Conservation (phyloP, 2,797 vertebrate species). For the Holocentrus rufus region DNA sequence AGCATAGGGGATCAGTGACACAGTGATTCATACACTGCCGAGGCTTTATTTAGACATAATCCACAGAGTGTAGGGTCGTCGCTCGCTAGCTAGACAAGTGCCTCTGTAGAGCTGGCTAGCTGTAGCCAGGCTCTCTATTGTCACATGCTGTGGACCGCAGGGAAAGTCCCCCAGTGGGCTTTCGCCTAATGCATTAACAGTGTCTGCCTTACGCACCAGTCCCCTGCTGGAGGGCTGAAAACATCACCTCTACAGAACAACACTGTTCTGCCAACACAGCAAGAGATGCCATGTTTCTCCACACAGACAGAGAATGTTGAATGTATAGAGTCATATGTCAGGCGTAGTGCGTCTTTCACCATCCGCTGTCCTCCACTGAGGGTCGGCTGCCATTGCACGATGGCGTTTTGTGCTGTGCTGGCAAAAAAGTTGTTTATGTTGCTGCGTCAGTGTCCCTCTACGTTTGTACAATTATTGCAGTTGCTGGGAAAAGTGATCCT, state of each 20-base stretch:
- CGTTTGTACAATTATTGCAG: slow-evolving; percentile 18
- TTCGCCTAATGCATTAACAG: slow-evolving; percentile 32
- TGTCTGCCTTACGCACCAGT: slow-evolving; percentile 2
- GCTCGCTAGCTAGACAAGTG: slow-evolving; percentile 37
- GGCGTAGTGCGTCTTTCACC: background rate
- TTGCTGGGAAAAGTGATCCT: background rate
- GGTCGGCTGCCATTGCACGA: background rate
- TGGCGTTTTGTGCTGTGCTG: background rate
- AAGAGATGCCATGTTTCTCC: background rate
- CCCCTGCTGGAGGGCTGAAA: slow-evolving; percentile 9
- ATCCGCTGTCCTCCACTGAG: background rate
- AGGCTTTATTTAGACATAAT: slow-evolving; percentile 84
- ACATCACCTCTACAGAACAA: slow-evolving; percentile 3
- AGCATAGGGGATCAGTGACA: slow-evolving; percentile 78
- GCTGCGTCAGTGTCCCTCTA: background rate
- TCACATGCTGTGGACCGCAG: slow-evolving; percentile 28
- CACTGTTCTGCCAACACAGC: background rate
- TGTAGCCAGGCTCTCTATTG: slow-evolving; percentile 29
- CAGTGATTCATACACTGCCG: slow-evolving; percentile 75
- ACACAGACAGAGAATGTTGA: background rate
- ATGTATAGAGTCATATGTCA: background rate
- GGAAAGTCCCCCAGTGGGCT: slow-evolving; percentile 40
- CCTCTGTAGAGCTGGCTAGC: slow-evolving; percentile 37
- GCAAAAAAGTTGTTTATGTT: background rate
- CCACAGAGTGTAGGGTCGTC: slow-evolving; percentile 68